Evolutionary conservation across 2,113 vertebrate genomes (phyloP), one percentile per base, ranked within the genome.

Genomic region (Vicugna pacos): DNA sequence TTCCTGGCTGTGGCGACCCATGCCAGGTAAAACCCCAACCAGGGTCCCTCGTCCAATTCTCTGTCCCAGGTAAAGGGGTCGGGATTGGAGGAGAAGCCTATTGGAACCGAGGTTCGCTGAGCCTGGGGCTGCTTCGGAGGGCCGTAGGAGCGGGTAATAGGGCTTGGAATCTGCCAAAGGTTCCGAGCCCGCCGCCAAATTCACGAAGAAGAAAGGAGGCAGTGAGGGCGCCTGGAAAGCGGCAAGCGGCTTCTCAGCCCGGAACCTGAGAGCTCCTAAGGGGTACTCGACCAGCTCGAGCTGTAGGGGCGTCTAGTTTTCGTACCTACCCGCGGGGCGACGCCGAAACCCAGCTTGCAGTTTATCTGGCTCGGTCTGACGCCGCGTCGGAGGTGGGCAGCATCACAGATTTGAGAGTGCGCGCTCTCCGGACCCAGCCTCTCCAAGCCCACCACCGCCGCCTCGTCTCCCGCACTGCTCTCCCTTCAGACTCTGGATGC

Each of bases 1-100:
- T 86, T 28, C 35, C 22, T 22, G 24, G 56, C 35, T 28, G 5
- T 14, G 58, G 70, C 2, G 24, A 80, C 16, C 16, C n/a, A 9
- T 6, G 35, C 12, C 91, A 94, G 97, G 95, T 94, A 95, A 94
- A 75, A 79, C 30, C 42, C 64, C n/a, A n/a, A 32, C 28, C 76
- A 6, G 56, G 4, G n/a, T 24, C 19, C 1, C 32, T n/a, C 0
- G 4, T 38, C 60, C 62, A 8, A 3, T 30, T 38, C 82, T 48
- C 28, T 5, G 8, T 7, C 28, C 35, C 14, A 10, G 48, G 42
- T 16, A 48, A 35, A 75, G 46, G 62, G 58, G 19, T 82, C 8
- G 0, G 24, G 28, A 6, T 6, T 14, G 19, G 28, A 64, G 56
- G 56, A 79, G 15, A 28, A 15, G 80, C 60, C 8, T 6, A 2